Base-by-base conservation (phyloP, 2,888 invertebrate genomes). In the Melinaea menophilus region DNA sequence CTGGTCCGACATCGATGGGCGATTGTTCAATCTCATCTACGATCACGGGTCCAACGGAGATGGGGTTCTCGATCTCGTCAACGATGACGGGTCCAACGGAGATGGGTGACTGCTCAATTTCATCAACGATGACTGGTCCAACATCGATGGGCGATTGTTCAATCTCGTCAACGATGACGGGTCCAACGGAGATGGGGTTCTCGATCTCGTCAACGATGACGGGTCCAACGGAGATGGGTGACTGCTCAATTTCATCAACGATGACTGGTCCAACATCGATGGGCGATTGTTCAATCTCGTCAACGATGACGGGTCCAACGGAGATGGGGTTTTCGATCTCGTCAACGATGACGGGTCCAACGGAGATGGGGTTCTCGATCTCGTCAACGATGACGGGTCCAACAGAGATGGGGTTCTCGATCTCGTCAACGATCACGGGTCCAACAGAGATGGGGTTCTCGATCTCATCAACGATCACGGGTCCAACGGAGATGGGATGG, bases 391-490 rank as follows among this genome's bases (percentile, higher is more conserved):
- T 62, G 9, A 68, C 72, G 51, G 72, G 73, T 47, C 61, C 69
- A 46, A 69, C 59, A 9, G 46, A 33, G 55, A 62, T 59, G 5
- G 63, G 60, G 2, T 12, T 3, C 11, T 55, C 60, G 1, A 61
- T 61, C 61, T 72, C 72, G 63, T 71, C 73, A 54, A 71, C 37
- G 47, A 72, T 62, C 5, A 71, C 74, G 48, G 73, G 73, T 35
- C 73, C 76, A 31, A 72, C 63, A 45, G 9, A 5, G 41, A 69
- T 71, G 68, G n/a, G 48, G 13, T 11, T 47, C 47, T 35, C 35
- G 5, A 5, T 5, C 63, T 73, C 75, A 61, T 73, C 75, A 55
- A 73, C 46, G 45, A 73, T 66, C 2, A 71, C 76, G 37, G 75
- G 75, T n/a, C 73, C 77, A 12, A 73, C 67, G 12, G 65, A 55